These are phyloP conservation scores for Sinelater perroti DNA, from an alignment of 2,888 invertebrate species.

Conservation along the genomic window DNA sequence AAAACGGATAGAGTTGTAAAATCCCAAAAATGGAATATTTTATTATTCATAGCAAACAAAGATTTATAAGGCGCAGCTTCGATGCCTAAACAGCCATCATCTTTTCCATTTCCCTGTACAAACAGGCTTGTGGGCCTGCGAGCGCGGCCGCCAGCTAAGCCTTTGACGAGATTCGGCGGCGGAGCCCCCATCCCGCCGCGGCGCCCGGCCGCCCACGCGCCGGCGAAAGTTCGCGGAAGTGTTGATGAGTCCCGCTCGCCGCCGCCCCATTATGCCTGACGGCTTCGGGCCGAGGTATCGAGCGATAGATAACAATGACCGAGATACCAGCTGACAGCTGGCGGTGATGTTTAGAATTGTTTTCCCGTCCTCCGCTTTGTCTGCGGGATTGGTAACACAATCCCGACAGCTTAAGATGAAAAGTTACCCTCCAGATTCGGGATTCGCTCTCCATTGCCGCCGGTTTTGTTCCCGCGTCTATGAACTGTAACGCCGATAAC, in stretches of 20 bases:
- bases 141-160: no score
- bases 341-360: slow-evolving; percentile 31
- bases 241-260: slow-evolving; percentile 19
- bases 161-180: no score
- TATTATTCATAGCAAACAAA: no score
- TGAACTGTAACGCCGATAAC: slow-evolving; percentile 18
- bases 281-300: slow-evolving; percentile 19
- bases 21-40: no score
- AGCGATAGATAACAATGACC: slow-evolving; percentile 32
- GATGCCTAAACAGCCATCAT: no score
- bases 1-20: no score
- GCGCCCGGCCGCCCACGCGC: not conserved
- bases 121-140: no score
- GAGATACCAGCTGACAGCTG: slow-evolving; percentile 29
- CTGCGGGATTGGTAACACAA: slow-evolving; percentile 25
- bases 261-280: slow-evolving; percentile 20
- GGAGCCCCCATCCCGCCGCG: slow-evolving; percentile 8
- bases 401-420: slow-evolving; percentile 28
- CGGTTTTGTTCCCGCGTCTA: slow-evolving; percentile 15
- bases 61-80: no score
- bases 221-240: slow-evolving; percentile 15
- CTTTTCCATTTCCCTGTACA: no score
- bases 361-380: slow-evolving; percentile 20
- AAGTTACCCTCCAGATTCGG: slow-evolving; percentile 15
- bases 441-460: slow-evolving; percentile 3